phyloP scores from a whole-genome alignment of 1,140 invertebrate species.

The Luehdorfia chinensis region DNA sequence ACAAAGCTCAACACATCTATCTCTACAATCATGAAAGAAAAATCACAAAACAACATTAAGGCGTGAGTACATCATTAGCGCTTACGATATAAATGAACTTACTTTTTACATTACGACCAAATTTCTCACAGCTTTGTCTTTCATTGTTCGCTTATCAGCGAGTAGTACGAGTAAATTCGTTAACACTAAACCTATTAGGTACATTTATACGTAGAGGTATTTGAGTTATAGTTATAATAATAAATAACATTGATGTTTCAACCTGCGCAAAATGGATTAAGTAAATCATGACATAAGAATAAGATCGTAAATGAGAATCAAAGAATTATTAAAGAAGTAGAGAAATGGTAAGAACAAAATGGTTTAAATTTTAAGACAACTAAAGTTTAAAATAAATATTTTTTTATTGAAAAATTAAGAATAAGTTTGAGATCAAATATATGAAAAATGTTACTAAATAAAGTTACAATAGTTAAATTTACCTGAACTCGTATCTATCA shows the following conservation, averaged over 20 bases:
- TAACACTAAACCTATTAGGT: slow-evolving; percentile 68
- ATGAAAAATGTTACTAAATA: too few species aligned
- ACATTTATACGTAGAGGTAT: slow-evolving; percentile 65
- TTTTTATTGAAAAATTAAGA: too few species aligned
- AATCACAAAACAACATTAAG: slow-evolving; percentile 28
- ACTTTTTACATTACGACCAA: slow-evolving; percentile 74
- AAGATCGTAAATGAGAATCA: too few species aligned
- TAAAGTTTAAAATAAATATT: too few species aligned
- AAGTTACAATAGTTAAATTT: too few species aligned
- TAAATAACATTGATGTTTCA: slow-evolving; percentile 24
- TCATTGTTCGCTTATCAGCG: slow-evolving; percentile 73
- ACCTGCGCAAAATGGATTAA: not conserved
- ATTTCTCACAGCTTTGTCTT: slow-evolving; percentile 79
- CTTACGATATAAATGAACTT: slow-evolving; percentile 67
- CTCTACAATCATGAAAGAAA: slow-evolving; percentile 31
- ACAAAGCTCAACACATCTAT: slow-evolving; percentile 27
- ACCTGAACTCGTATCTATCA: too few species aligned
- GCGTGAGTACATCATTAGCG: slow-evolving; percentile 28
- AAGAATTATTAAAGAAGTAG: too few species aligned
- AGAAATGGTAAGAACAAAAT: too few species aligned
- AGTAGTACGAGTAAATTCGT: slow-evolving; percentile 73
- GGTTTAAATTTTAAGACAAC: too few species aligned
- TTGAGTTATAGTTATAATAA: slow-evolving; percentile 48
- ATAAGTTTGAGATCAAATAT: too few species aligned
- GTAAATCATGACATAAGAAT: not conserved